phyloP scores from a whole-genome alignment of 2,797 vertebrate genomes.

The Lepilemur ruficaudatus region DNA sequence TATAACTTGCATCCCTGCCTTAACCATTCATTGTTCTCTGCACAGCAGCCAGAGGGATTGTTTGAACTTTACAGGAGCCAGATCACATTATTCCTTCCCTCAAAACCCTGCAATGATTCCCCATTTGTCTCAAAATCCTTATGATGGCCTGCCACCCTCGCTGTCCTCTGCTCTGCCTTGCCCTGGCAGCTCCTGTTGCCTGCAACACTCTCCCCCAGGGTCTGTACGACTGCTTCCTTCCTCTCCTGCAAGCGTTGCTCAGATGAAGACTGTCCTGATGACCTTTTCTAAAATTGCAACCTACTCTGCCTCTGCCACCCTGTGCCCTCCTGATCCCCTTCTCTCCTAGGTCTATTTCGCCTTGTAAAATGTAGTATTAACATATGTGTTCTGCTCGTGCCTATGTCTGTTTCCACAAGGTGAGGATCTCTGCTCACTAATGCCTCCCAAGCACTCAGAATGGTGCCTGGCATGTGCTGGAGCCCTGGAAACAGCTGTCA shows the following conservation, averaged over 20 bases:
- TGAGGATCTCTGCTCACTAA: background rate
- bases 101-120: background rate
- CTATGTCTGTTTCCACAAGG: background rate
- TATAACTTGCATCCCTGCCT: background rate
- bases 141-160: accelerated
- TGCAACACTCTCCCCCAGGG: background rate
- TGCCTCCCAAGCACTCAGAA: background rate
- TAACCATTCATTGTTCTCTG: background rate
- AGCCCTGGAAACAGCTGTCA: background rate
- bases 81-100: background rate
- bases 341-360: background rate
- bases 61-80: background rate
- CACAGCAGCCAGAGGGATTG: background rate
- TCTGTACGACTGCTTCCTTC: background rate
- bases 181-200: background rate
- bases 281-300: background rate
- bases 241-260: background rate
- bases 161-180: too few species aligned
- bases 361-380: background rate
- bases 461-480: background rate
- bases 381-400: background rate
- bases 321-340: background rate
- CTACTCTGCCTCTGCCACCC: background rate
- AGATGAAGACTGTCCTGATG: background rate
- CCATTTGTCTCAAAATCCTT: background rate